These are phyloP conservation scores for Euglossa dilemma DNA, from an alignment of 1,140 invertebrate genomes.

Conservation along the genomic window DNA sequence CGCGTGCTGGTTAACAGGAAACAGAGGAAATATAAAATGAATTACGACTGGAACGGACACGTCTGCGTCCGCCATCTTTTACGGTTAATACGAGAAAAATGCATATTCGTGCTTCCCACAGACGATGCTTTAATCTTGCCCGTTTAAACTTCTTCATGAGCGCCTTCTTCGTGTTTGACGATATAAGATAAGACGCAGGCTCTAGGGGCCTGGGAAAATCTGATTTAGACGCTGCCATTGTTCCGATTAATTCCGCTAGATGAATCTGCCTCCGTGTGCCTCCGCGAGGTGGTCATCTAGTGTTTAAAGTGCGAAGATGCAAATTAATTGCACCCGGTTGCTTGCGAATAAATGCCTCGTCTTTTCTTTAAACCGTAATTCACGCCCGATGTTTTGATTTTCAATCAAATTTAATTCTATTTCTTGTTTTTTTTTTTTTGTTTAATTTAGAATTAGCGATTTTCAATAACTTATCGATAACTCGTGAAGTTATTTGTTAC, in stretches of 20 bases:
- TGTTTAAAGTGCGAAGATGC: not conserved
- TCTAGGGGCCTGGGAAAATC: not conserved
- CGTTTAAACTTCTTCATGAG: not conserved
- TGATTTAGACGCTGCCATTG: not conserved
- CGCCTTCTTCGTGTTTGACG: not conserved
- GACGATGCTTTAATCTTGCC: conserved; percentile 42
- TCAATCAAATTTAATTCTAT: no score
- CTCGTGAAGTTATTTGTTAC: no score
- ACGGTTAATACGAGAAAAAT: conserved; percentile 41
- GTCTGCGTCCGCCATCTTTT: conserved; percentile 31
- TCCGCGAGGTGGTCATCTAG: not conserved
- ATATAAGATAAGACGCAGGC: conserved; percentile 8
- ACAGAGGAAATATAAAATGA: conserved; percentile 48
- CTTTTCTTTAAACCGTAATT: no score
- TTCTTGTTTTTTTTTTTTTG: no score
- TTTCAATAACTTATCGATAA: no score
- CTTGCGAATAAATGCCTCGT: no score
- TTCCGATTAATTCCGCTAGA: not conserved
- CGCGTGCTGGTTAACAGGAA: conserved; percentile 23
- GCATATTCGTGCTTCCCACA: not conserved
- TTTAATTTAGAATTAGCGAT: no score
- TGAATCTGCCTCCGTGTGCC: not conserved
- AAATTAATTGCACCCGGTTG: no score
- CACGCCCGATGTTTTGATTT: no score
- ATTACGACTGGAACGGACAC: conserved; percentile 40